Conservation (phyloP, 2,113 vertebrate genomes). For the Globicephala melas region DNA sequence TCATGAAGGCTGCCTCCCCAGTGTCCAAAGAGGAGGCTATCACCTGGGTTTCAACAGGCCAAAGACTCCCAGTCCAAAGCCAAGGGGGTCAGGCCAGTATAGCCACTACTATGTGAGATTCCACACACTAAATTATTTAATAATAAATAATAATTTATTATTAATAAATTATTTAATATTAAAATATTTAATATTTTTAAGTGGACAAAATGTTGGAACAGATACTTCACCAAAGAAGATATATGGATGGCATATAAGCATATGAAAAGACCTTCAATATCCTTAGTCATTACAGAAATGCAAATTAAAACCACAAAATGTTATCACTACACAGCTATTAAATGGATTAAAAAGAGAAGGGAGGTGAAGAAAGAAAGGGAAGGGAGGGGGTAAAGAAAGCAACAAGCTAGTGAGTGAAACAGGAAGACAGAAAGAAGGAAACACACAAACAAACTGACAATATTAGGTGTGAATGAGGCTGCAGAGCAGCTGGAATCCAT, state of each 20-base stretch:
- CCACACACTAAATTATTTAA: neutral
- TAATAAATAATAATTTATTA: neutral
- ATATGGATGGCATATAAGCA: neutral
- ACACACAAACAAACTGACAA: neutral
- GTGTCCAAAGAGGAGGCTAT: neutral
- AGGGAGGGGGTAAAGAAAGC: neutral
- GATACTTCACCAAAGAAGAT: neutral
- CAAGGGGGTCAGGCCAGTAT: neutral
- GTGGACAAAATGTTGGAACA: neutral
- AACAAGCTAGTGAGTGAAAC: too few relatives aligned
- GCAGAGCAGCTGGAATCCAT: neutral
- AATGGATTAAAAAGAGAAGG: neutral
- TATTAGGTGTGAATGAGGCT: neutral
- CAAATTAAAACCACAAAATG: constrained; percentile 5
- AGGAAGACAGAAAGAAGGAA: neutral
- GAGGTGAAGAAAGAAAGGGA: neutral
- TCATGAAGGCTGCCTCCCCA: neutral
- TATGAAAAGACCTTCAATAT: neutral
- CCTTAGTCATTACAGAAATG: neutral
- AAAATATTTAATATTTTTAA: neutral
- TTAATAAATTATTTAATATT: neutral
- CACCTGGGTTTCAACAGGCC: neutral
- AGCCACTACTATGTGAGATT: neutral
- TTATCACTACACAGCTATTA: neutral
- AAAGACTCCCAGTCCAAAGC: neutral